phyloP scores from a whole-genome alignment of 1,140 invertebrate genomes.

The Saccostrea glomerata region DNA sequence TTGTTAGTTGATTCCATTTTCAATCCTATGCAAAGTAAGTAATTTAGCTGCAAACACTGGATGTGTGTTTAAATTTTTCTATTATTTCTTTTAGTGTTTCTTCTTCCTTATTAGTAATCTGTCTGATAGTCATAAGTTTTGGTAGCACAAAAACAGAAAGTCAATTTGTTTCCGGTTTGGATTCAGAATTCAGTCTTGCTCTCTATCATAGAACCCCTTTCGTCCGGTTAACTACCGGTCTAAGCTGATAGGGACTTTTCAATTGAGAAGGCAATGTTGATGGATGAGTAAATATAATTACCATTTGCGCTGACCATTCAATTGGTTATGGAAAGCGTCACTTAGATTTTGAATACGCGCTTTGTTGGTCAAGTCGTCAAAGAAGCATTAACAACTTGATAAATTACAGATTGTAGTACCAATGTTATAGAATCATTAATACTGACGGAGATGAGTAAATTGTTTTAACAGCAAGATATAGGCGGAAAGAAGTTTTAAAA shows the following conservation, averaged over 20 bases:
- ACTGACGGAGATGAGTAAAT: not conserved
- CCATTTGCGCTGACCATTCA: not conserved
- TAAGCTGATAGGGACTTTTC: not conserved
- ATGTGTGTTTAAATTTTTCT: not conserved
- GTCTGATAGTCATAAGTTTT: no score
- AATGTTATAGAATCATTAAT: not conserved
- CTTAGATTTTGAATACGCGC: not conserved
- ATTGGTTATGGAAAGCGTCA: not conserved
- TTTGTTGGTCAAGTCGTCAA: not conserved
- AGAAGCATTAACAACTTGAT: not conserved
- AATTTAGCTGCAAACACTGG: not conserved
- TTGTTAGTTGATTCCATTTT: not conserved
- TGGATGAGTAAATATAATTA: slow-evolving; percentile 15
- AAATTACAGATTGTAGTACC: not conserved
- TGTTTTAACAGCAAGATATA: not conserved
- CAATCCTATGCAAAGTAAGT: not conserved
- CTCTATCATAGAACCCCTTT: not conserved
- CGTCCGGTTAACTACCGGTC: not conserved
- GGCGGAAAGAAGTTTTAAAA: not conserved
- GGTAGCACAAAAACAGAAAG: no score
- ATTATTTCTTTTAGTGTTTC: not conserved
- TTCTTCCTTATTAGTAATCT: no score
- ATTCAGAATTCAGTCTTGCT: not conserved
- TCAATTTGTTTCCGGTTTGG: not conserved
- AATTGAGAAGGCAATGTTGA: not conserved